Conservation (phyloP, 2,888 invertebrate species). For the Lasioglossum oenotherae region DNA sequence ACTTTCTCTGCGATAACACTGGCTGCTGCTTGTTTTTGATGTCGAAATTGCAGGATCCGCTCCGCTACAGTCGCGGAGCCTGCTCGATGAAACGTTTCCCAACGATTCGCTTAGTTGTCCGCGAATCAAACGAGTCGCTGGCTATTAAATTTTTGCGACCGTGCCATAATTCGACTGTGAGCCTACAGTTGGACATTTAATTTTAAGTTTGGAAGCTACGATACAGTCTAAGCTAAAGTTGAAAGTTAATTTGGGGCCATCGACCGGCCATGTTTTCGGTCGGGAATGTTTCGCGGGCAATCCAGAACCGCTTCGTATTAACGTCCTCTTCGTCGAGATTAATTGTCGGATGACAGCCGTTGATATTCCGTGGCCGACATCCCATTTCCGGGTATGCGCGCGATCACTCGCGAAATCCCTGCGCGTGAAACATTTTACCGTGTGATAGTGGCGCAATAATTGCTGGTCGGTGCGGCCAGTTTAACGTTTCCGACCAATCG, state of each 20-base stretch:
- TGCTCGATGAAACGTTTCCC: background rate
- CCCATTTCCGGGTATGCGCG: constrained; percentile 27
- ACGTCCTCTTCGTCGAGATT: constrained; percentile 4
- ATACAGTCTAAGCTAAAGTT: background rate
- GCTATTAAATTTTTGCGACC: background rate
- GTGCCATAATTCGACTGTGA: background rate
- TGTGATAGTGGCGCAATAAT: constrained; percentile 59
- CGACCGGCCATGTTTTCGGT: background rate
- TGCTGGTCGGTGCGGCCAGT: constrained; percentile 58
- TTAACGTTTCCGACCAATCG: constrained; percentile 71
- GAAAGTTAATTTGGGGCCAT: background rate
- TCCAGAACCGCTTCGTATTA: constrained; percentile 8
- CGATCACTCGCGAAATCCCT: constrained; percentile 20
- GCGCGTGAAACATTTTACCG: constrained; percentile 60
- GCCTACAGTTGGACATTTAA: background rate
- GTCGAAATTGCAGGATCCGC: background rate
- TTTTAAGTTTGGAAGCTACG: background rate
- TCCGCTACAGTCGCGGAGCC: background rate
- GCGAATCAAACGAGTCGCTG: background rate
- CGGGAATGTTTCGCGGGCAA: background rate
- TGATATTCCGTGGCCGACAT: constrained; percentile 23
- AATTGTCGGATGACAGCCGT: constrained; percentile 42
- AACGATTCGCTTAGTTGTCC: background rate
- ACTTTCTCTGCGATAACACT: background rate
- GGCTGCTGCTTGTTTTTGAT: background rate